phyloP scores from a whole-genome alignment of 2,888 invertebrate genomes.

The Stratiomys singularior region DNA sequence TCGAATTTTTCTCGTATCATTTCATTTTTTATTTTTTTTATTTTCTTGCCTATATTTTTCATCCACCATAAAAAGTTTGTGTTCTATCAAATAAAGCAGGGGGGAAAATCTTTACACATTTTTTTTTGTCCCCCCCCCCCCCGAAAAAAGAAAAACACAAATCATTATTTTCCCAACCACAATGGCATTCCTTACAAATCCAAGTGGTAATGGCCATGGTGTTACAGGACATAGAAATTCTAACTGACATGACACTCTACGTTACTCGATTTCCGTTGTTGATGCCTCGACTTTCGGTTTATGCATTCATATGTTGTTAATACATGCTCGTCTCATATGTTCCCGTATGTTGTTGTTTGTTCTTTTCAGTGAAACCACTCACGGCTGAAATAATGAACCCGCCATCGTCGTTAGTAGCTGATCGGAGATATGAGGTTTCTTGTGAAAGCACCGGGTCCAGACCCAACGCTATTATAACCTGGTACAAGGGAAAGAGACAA shows the following conservation, averaged over 20 bases:
- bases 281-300: neutral
- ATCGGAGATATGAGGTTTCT: conserved; percentile 78
- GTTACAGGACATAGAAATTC: neutral
- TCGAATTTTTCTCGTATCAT: too few relatives aligned
- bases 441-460: conserved; percentile 83
- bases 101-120: neutral
- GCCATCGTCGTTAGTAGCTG: conserved; percentile 75
- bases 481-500: conserved; percentile 83
- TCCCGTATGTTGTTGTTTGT: neutral
- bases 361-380: conserved; percentile 75
- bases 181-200: neutral
- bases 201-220: neutral
- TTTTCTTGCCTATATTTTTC: too few relatives aligned
- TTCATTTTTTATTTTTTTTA: too few relatives aligned
- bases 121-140: too few relatives aligned
- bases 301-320: conserved; percentile 17
- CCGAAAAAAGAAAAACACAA: neutral
- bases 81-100: neutral
- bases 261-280: neutral
- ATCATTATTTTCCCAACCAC: neutral
- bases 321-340: neutral
- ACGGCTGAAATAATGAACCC: conserved; percentile 76
- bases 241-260: neutral
- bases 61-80: too few relatives aligned
- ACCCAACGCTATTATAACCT: conserved; percentile 81